These are phyloP conservation scores for Chlorops oryzae DNA, from an alignment of 1,140 invertebrate genomes.

Conservation along the genomic window DNA sequence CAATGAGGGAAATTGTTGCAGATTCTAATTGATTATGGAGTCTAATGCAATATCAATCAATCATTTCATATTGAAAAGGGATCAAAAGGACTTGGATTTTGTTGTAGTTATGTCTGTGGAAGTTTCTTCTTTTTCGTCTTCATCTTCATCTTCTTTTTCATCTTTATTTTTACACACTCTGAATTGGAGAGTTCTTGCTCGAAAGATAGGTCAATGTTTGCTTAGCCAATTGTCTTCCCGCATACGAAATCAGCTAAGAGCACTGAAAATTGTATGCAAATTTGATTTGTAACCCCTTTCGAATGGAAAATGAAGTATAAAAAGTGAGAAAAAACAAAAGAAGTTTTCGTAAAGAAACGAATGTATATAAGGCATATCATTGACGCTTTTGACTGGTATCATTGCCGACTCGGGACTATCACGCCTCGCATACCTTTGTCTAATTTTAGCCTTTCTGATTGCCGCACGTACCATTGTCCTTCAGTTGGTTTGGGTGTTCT, in stretches of 20 bases:
- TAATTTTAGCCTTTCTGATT: not conserved
- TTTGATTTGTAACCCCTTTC: slow-evolving; percentile 17
- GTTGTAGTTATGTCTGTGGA: no score
- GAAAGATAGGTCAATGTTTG: slow-evolving; percentile 8
- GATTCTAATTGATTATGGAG: no score
- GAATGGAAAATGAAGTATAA: slow-evolving; percentile 2
- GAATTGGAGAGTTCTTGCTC: slow-evolving; percentile 6
- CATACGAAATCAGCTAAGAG: slow-evolving; percentile 7
- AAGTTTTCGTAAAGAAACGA: not conserved
- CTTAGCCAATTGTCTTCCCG: not conserved
- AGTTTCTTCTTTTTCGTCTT: no score
- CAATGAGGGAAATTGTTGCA: no score
- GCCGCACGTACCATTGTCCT: slow-evolving; percentile 6
- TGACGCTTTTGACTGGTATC: not conserved
- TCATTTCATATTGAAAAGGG: no score
- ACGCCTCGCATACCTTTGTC: not conserved
- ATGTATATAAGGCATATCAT: slow-evolving; percentile 5
- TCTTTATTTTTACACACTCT: no score
- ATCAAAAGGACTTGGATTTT: no score
- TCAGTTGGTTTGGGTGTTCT: no score
- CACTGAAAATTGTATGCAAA: slow-evolving; percentile 17
- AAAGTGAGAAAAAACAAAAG: not conserved
- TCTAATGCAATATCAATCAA: no score
- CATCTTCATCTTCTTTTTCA: no score
- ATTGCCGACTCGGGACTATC: not conserved